Evolutionary conservation across 2,113 vertebrate genomes (phyloP).

Genomic region (Onychorhynchus coronatus): DNA sequence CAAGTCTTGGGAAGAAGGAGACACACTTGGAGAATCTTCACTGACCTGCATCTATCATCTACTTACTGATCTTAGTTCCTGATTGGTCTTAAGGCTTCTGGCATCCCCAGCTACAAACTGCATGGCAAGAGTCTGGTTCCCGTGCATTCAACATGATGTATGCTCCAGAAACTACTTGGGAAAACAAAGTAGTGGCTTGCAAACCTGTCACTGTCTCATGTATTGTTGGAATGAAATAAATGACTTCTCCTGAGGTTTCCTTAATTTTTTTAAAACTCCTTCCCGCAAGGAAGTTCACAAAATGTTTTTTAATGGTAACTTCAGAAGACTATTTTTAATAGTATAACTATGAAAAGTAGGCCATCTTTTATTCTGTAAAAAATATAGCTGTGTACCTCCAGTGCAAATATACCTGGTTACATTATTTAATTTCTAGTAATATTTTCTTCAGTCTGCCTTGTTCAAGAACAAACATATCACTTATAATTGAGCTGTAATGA

Average conservation of each 20-base stretch:
- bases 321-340: neutral
- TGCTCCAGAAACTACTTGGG: neutral
- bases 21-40: neutral
- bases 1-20: neutral
- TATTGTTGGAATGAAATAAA: neutral
- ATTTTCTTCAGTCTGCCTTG: neutral
- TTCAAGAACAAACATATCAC: neutral
- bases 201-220: neutral
- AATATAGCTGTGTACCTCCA: neutral
- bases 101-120: neutral
- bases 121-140: neutral
- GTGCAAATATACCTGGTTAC: neutral
- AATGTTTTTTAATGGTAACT: neutral
- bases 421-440: neutral
- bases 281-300: neutral
- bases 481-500: neutral
- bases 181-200: neutral
- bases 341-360: neutral
- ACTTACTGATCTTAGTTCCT: neutral
- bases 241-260: neutral
- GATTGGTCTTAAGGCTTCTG: neutral
- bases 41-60: neutral
- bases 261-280: neutral
- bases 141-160: rapidly evolving
- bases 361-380: neutral